Evolutionary conservation across 64 coral and sea anemone genomes (phyloP).

Genomic region (Montipora sp.): DNA sequence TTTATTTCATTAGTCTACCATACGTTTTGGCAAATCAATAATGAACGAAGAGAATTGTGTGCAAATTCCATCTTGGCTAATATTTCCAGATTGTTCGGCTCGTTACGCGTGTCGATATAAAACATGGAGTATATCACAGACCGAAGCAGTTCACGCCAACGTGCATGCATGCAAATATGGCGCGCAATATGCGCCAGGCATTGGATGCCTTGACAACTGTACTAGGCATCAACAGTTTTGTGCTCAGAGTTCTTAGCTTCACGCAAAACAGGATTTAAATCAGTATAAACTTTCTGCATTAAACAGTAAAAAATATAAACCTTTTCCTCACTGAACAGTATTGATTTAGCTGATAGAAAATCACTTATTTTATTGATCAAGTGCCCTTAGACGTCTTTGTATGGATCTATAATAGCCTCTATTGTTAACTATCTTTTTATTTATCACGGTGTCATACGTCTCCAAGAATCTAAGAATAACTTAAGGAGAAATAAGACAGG

Average conservation of each 20-base stretch:
- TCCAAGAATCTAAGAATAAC: conserved; percentile 31
- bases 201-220: not conserved
- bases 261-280: not conserved
- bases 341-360: conserved; percentile 51
- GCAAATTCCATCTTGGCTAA: conserved; percentile 6
- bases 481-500: not conserved
- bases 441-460: conserved; percentile 25
- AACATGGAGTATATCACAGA: conserved; percentile 11
- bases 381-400: conserved; percentile 28
- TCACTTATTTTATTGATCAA: conserved; percentile 58
- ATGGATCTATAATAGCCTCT: not conserved
- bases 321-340: not conserved
- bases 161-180: not conserved
- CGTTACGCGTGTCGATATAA: conserved; percentile 17
- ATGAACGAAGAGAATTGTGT: not conserved
- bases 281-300: not conserved
- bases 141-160: not conserved
- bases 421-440: conserved; percentile 61
- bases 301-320: not conserved
- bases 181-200: not conserved
- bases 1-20: conserved; percentile 2
- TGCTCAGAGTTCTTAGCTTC: not conserved
- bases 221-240: too few species aligned
- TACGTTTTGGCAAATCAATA: not conserved
- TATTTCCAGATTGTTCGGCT: conserved; percentile 31